A percentile compares a stretch with the other conserved stretches of the same genome.
These are phyloP conservation scores for Acrobasis suavella DNA, from an alignment of 2,888 invertebrate genomes.

Conservation along the genomic window DNA sequence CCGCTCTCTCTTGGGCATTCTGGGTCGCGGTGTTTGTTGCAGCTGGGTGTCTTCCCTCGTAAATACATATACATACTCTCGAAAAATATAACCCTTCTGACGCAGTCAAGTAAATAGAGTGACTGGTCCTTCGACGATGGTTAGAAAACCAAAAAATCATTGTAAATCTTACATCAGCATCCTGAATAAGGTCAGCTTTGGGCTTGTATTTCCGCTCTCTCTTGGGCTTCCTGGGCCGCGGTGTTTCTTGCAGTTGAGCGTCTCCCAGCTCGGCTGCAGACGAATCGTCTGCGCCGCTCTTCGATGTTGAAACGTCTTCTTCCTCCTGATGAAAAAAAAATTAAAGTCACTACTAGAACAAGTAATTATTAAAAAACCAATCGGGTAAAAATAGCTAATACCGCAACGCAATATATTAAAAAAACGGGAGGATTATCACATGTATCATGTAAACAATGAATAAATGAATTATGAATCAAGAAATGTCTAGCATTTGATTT, in stretches of 20 bases:
- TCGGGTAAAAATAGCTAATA: too few species aligned
- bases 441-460: too few species aligned
- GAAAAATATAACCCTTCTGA: too few species aligned
- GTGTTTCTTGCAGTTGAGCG: conserved; percentile 27
- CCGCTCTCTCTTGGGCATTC: conserved; percentile 58
- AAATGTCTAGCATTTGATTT: too few species aligned
- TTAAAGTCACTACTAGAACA: not conserved
- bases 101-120: too few species aligned
- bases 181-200: conserved; percentile 67
- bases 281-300: conserved; percentile 51
- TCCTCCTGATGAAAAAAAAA: conserved; percentile 50
- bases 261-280: conserved; percentile 38
- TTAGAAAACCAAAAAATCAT: not conserved
- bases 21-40: conserved; percentile 35
- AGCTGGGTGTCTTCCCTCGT: conserved; percentile 16
- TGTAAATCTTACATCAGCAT: conserved; percentile 67
- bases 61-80: too few species aligned
- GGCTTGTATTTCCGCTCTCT: conserved; percentile 70
- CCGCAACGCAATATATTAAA: too few species aligned
- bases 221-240: conserved; percentile 45
- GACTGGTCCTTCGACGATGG: too few species aligned
- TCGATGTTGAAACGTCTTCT: conserved; percentile 69
- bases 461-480: too few species aligned
- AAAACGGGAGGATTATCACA: too few species aligned
- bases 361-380: too few species aligned